Evolutionary conservation across 2,113 vertebrate species (phyloP).

Genomic region (Ageneiosus marmoratus): DNA sequence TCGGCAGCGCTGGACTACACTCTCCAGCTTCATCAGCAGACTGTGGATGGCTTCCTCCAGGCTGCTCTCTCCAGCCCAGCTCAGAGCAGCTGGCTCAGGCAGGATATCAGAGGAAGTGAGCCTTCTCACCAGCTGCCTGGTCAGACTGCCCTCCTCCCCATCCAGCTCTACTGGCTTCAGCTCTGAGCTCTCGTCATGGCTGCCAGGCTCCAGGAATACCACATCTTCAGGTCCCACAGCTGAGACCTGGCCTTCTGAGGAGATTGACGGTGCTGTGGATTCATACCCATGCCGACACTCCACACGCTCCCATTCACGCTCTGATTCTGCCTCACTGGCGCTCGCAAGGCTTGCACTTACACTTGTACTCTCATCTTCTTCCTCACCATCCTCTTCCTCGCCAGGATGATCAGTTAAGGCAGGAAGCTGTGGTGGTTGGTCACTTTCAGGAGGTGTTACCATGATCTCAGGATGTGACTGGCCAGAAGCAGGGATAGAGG

Average conservation of each 20-base stretch:
- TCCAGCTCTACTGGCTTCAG: constrained; percentile 96
- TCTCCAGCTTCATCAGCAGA: constrained; percentile 85
- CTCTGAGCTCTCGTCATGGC: constrained; percentile 79
- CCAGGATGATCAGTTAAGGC: constrained; percentile 26
- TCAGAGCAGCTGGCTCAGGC: constrained; percentile 59
- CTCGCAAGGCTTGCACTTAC: constrained; percentile 65
- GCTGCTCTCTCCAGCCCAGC: constrained; percentile 84
- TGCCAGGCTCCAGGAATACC: constrained; percentile 74
- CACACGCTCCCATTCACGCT: constrained; percentile 74
- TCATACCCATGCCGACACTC: constrained; percentile 65
- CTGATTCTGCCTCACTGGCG: constrained; percentile 62
- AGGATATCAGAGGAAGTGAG: constrained; percentile 84
- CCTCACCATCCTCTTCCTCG: constrained; percentile 51
- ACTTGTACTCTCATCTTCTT: constrained; percentile 60
- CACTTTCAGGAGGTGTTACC: constrained; percentile 75
- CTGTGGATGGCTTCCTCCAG: constrained; percentile 91
- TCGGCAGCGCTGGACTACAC: constrained; percentile 84
- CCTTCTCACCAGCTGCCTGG: constrained; percentile 90
- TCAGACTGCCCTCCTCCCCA: constrained; percentile 88
- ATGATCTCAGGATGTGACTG: constrained; percentile 86
- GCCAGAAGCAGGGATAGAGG: constrained; percentile 68
- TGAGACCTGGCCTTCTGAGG: constrained; percentile 63
- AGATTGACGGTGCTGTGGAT: constrained; percentile 60
- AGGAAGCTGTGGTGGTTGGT: constrained; percentile 57
- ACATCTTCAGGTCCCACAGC: constrained; percentile 63